Evolutionary conservation across 1,140 invertebrate genomes (phyloP).

Genomic region (Eulimnadia texana): DNA sequence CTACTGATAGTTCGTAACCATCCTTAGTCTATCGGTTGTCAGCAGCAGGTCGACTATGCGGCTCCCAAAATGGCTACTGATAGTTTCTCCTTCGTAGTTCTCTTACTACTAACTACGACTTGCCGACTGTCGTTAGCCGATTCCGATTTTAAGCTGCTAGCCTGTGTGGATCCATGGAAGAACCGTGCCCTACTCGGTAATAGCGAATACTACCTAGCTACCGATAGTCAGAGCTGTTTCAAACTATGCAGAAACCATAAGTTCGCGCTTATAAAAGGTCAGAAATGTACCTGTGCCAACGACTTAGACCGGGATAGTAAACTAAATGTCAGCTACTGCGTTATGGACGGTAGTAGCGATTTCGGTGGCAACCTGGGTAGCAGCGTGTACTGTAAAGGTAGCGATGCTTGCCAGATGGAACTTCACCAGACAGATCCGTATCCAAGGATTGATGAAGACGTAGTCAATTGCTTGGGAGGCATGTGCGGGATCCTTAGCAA

Average conservation of each 20-base stretch:
- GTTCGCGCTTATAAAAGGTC: not conserved
- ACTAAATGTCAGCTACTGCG: not conserved
- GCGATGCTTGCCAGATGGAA: not conserved
- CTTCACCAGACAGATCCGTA: not conserved
- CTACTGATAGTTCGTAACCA: no score
- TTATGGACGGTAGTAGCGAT: not conserved
- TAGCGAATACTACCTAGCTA: not conserved
- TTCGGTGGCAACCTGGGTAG: not conserved
- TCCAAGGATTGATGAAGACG: not conserved
- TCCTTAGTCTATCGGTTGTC: no score
- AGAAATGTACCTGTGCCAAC: not conserved
- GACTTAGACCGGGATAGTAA: not conserved
- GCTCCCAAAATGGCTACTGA: no score
- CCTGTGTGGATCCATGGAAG: not conserved
- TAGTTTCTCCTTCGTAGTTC: no score
- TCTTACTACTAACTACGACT: no score
- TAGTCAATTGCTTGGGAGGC: not conserved
- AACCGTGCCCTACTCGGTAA: not conserved
- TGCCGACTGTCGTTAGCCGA: no score
- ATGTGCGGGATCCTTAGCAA: not conserved
- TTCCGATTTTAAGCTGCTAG: no score
- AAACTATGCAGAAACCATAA: not conserved
- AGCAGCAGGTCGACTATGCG: no score
- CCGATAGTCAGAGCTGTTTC: not conserved
- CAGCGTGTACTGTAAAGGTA: not conserved